A percentile compares a stretch with the other conserved stretches of the same genome.
These are phyloP conservation scores for Bombus confusus DNA, from an alignment of 1,140 invertebrate species.

Conservation along the genomic window DNA sequence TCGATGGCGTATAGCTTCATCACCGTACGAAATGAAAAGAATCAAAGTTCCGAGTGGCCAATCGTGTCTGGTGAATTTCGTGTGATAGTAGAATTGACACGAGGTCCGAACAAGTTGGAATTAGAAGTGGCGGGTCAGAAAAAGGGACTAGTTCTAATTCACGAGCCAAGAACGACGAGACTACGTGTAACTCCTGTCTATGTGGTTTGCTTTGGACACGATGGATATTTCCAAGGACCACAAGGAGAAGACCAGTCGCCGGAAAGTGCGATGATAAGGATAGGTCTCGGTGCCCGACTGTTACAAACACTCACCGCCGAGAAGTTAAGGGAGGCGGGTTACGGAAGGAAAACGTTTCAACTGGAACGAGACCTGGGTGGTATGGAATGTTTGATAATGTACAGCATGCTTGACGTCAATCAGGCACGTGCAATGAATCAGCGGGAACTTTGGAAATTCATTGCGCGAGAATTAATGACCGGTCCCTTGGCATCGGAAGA, in stretches of 20 bases:
- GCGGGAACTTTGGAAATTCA: slow-evolving; percentile 91
- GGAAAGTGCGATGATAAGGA: slow-evolving; percentile 89
- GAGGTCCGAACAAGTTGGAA: slow-evolving; percentile 77
- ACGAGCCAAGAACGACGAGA: slow-evolving; percentile 77
- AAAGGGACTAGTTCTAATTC: slow-evolving; percentile 70
- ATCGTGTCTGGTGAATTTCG: slow-evolving; percentile 78
- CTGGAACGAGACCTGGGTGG: slow-evolving; percentile 86
- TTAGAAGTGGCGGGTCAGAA: slow-evolving; percentile 74
- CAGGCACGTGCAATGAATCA: slow-evolving; percentile 89
- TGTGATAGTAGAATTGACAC: slow-evolving; percentile 73
- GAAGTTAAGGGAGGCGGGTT: slow-evolving; percentile 92
- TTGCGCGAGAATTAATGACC: slow-evolving; percentile 91
- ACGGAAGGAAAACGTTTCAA: slow-evolving; percentile 91
- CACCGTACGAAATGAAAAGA: slow-evolving; percentile 73
- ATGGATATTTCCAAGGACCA: slow-evolving; percentile 89
- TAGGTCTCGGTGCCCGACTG: slow-evolving; percentile 90
- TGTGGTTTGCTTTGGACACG: slow-evolving; percentile 88
- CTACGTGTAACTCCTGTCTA: slow-evolving; percentile 87
- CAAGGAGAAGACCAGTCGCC: slow-evolving; percentile 86
- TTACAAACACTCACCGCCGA: slow-evolving; percentile 94
- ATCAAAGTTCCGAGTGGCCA: slow-evolving; percentile 76
- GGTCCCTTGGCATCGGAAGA: slow-evolving; percentile 85
- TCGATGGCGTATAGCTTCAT: slow-evolving; percentile 72
- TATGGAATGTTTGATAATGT: slow-evolving; percentile 87
- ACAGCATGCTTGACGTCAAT: slow-evolving; percentile 87